A percentile compares a stretch with the other conserved stretches of the same genome.
Conservation (phyloP, 2,888 invertebrate genomes). For the Drosophila anceps region DNA sequence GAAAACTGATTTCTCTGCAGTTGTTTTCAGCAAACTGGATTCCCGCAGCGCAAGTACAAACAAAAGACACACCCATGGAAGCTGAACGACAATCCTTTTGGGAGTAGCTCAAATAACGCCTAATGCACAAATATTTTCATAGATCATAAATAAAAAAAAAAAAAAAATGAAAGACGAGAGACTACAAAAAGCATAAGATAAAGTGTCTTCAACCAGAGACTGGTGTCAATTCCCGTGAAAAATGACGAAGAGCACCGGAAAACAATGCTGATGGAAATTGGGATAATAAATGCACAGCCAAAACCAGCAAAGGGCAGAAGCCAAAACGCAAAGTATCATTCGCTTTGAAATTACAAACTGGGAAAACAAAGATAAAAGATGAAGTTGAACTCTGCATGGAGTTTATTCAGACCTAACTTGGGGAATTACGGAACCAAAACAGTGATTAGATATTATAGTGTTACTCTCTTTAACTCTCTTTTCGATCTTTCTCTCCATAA, state of each 20-base stretch:
- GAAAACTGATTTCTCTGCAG: background rate
- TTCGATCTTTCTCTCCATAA: background rate
- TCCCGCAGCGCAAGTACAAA: conserved; percentile 40
- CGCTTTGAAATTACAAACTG: conserved; percentile 76
- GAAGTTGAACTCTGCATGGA: background rate
- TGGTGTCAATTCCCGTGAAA: conserved; percentile 74
- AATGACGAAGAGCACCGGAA: conserved; percentile 59
- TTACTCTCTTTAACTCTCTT: background rate
- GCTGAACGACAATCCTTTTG: conserved; percentile 67
- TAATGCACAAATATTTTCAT: conserved; percentile 63
- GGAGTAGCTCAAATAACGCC: conserved; percentile 65
- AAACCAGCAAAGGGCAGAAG: conserved; percentile 45
- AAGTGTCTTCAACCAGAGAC: conserved; percentile 37
- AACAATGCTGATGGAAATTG: conserved; percentile 25
- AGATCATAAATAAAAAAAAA: conserved; percentile 51
- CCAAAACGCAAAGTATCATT: conserved; percentile 75
- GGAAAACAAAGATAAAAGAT: conserved; percentile 35
- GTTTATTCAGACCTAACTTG: background rate
- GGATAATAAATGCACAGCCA: conserved; percentile 61
- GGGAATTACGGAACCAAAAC: background rate
- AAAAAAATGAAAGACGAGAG: conserved; percentile 16
- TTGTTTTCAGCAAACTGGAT: conserved; percentile 49
- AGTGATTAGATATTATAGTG: background rate
- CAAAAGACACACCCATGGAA: conserved; percentile 50
- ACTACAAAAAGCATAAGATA: conserved; percentile 38